Percentiles rank a stretch among this genome's conserved stretches.
Conservation (phyloP, 2,113 vertebrate species). For the Mus pahari region DNA sequence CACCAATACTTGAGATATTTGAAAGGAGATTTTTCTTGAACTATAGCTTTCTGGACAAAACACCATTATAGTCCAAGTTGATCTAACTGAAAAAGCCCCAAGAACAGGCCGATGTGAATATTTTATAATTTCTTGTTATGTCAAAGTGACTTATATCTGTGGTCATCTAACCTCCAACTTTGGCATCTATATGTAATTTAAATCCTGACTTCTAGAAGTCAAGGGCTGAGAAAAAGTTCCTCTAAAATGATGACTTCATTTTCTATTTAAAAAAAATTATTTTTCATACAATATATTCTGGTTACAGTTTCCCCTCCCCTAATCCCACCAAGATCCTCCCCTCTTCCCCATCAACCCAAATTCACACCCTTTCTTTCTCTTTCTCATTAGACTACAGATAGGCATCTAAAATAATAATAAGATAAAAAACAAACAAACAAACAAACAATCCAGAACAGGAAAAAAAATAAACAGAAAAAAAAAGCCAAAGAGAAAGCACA, state of each 20-base stretch:
- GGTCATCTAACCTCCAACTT: conserved; percentile 24
- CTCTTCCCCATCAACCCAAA: not conserved
- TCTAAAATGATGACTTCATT: not conserved
- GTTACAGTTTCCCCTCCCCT: not conserved
- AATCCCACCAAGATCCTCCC: not conserved
- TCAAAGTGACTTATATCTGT: conserved; percentile 44
- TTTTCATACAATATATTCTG: not conserved
- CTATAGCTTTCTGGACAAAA: not conserved
- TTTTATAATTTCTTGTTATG: conserved; percentile 53
- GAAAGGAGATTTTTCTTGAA: conserved; percentile 23
- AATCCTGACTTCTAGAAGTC: conserved; percentile 25
- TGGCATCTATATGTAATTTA: not conserved
- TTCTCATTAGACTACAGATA: not conserved
- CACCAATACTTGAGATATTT: conserved; percentile 8
- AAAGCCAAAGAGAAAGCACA: not conserved
- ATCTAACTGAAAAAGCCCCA: not conserved
- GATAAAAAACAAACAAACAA: not conserved
- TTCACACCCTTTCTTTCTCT: too few species aligned
- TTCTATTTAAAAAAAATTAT: not conserved
- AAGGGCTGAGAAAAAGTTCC: not conserved
- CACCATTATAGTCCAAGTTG: not conserved
- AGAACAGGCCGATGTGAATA: conserved; percentile 46
- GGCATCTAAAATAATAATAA: not conserved
- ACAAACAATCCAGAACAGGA: not conserved
- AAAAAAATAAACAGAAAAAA: not conserved